These are phyloP conservation scores for Mesocentrotus franciscanus DNA, from an alignment of 53 echinoderm and acorn worm species.

Conservation along the genomic window DNA sequence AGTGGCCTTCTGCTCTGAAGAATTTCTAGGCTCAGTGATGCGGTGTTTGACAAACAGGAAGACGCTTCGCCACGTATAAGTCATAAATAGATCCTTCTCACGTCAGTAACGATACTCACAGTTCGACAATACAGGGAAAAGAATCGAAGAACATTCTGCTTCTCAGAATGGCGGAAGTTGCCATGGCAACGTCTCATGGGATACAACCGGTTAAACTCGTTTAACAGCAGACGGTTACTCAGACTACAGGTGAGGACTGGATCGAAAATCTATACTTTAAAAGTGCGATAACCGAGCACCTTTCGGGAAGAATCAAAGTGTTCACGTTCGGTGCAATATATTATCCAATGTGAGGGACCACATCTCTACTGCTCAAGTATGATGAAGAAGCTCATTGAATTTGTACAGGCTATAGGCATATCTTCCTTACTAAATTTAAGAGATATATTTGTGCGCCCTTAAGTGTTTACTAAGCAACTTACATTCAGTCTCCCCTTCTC, in stretches of 20 bases:
- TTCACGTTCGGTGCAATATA: background rate
- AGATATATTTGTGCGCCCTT: too few species aligned
- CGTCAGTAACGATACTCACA: constrained; percentile 10
- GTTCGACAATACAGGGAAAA: background rate
- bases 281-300: constrained; percentile 41
- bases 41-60: background rate
- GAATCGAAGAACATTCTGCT: background rate
- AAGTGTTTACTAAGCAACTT: too few species aligned
- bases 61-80: background rate
- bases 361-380: too few species aligned
- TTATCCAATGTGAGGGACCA: too few species aligned
- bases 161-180: constrained; percentile 35
- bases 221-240: background rate
- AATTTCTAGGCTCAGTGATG: background rate
- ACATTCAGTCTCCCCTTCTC: too few species aligned
- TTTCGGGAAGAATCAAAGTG: too few species aligned
- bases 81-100: background rate
- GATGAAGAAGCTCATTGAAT: too few species aligned
- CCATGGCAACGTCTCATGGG: constrained; percentile 36
- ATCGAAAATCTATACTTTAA: constrained; percentile 1
- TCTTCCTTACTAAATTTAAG: too few species aligned
- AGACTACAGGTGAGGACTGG: background rate
- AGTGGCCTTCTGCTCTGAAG: background rate
- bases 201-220: constrained; percentile 8
- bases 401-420: too few species aligned